Evolutionary conservation across 37 sponge, comb jelly and placozoan genomes (phyloP), one percentile per base, ranked within the genome.

Genomic region (Cliona cf. orientalis): DNA sequence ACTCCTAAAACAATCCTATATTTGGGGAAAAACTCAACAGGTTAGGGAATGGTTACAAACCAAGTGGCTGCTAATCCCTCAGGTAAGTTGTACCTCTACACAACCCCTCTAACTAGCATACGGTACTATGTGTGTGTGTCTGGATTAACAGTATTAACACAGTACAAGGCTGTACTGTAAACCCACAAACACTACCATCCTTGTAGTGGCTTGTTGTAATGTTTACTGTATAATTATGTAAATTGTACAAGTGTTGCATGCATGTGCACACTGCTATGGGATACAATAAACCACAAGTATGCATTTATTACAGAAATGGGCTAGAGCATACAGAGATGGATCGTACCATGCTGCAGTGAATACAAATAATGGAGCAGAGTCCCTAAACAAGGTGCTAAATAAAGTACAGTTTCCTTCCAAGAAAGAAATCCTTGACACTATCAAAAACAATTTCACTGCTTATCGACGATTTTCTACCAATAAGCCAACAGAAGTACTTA

Each of bases 321-420:
- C 53, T 49, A 49, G 53, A 49, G 53, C 53, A 9, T 49, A 49
- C 14, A 9, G 53, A 19, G 53, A 49, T 49, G 53, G 53, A 49
- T 49, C 53, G 14, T 49, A 49, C 53, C 53, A 49, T 49, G 53
- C 53, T 14, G 53, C 53, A 49, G 53, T 49, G 53, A 49, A 49
- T 49, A 49, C 53, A 9, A 49, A 49, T 49, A 49, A 49, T 49
- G 53, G 53, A 49, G 53, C 53, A 49, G 53, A 49, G 53, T 49
- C 53, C 14, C 14, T 49, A 49, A 49, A 49, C 53, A 49, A 49
- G 53, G 14, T 49, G 14, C 53, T 49, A 49, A 49, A 49, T 19
- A n/a, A 49, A 49, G 14, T 49, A 49, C 53, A 49, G 53, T 49
- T 49, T 49, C 53, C 53, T 49, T 49, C 53, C 53, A 49, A 49